Percentiles rank a stretch among this genome's conserved stretches.
phyloP scores from a whole-genome alignment of 2,888 invertebrate genomes.

The Limnephilus marmoratus region DNA sequence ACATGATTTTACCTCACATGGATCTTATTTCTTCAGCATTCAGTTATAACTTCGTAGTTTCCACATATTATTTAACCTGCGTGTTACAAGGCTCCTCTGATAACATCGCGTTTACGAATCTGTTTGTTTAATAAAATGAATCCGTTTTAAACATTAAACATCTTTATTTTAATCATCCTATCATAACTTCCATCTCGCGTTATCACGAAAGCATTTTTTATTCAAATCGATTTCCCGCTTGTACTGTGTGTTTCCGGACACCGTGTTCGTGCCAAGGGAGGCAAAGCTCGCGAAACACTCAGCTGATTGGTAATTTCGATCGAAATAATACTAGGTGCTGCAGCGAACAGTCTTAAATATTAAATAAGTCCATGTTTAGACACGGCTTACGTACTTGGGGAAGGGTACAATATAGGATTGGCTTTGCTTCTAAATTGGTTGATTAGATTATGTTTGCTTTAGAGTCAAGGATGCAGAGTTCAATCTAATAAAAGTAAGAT shows the following conservation, averaged over 20 bases:
- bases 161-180: no score
- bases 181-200: no score
- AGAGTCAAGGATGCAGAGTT: not conserved
- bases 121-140: no score
- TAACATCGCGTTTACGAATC: no score
- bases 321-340: constrained; percentile 12
- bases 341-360: not conserved
- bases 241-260: no score
- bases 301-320: constrained; percentile 11
- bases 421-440: not conserved
- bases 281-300: not conserved
- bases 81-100: no score
- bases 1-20: no score
- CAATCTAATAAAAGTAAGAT: not conserved
- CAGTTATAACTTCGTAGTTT: no score
- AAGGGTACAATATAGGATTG: not conserved
- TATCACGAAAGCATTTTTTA: not conserved
- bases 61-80: no score
- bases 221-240: not conserved
- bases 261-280: not conserved
- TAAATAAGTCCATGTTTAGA: not conserved
- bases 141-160: no score
- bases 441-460: not conserved
- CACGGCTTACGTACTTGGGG: not conserved
- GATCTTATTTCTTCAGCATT: no score